A percentile compares a stretch with the other conserved stretches of the same genome.
phyloP scores from a whole-genome alignment of 2,888 invertebrate genomes.

The Ormyrus nitidulus region DNA sequence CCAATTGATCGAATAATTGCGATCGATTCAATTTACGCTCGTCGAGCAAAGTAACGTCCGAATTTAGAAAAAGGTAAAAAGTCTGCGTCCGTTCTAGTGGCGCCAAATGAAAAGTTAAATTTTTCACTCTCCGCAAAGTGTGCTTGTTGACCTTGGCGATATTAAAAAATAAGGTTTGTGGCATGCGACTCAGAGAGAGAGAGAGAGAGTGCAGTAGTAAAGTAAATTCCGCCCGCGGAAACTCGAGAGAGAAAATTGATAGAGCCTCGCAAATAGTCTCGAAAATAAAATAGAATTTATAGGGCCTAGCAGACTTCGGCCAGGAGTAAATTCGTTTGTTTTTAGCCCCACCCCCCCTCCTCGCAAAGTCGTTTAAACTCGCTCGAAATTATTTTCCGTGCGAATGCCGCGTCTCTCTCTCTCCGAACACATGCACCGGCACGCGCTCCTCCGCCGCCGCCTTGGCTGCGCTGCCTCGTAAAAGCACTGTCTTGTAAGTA shows the following conservation, averaged over 20 bases:
- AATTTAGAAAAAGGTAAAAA: too few species aligned
- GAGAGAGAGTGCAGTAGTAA: conserved; percentile 2
- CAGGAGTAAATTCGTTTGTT: conserved; percentile 29
- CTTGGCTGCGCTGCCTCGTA: conserved; percentile 34
- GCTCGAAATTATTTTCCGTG: conserved; percentile 48
- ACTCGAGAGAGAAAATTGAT: conserved; percentile 19
- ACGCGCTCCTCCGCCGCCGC: neutral
- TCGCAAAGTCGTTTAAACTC: conserved; percentile 38
- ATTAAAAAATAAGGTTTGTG: too few species aligned
- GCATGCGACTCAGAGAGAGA: too few species aligned
- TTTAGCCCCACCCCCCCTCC: conserved; percentile 6
- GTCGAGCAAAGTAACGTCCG: too few species aligned
- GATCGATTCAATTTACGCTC: too few species aligned
- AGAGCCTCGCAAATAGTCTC: conserved; percentile 1
- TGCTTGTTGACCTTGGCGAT: too few species aligned
- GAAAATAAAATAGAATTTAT: conserved; percentile 41
- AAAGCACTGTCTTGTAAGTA: conserved; percentile 53
- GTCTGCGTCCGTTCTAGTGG: too few species aligned
- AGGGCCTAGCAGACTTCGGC: conserved; percentile 11
- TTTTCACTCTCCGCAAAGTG: too few species aligned
- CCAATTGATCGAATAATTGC: too few species aligned
- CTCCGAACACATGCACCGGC: too few species aligned
- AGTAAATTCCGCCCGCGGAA: neutral
- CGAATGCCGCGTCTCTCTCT: conserved; percentile 5
- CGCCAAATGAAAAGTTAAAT: too few species aligned